Evolutionary conservation across 2,113 vertebrate genomes (phyloP), one percentile per base, ranked within the genome.

Genomic region (Athene cunicularia): DNA sequence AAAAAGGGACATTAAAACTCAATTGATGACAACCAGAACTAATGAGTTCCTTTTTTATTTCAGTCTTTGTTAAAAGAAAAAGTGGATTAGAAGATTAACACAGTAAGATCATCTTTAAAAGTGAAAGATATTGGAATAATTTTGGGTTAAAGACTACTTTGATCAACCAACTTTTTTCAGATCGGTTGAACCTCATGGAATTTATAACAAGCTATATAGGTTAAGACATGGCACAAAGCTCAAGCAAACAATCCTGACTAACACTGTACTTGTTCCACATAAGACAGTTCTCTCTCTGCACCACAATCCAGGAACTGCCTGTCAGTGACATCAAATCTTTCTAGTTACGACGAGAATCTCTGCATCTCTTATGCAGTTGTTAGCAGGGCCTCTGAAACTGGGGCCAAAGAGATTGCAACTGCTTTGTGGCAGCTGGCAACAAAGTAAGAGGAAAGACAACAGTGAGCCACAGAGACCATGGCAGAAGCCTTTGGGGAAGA

Each of bases 281-380:
- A 21, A 32, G 10, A 32, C 37, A 72, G 14, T 32, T 35, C 16
- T 23, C 23, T 15, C 23, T 30, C 49, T 39, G 12, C 0, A 1
- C 5, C 21, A 20, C 1, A 5, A 45, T 52, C 43, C 72, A 55
- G 22, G 22, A 90, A 17, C 14, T 8, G 10, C 1, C 0, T 7
- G 71, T 37, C 71, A 27, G 37, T 47, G 26, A 62, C 23, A 35
- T 30, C 11, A 39, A n/a, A 26, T 26, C 32, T 39, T 19, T 19
- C 32, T 20, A 28, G 11, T 24, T 4, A 22, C 9, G 62, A 23
- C 30, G 16, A 86, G 28, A 6, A 23, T 30, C 80, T 53, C 49
- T 37, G 4, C 12, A 21, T 62, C 0, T 0, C 27, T 33, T 9
- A 50, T 77, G n/a, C 33, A 71, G 70, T 55, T 43, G 50, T 17